These are phyloP conservation scores for Eulithis prunata DNA, from an alignment of 2,888 invertebrate species.

Conservation along the genomic window DNA sequence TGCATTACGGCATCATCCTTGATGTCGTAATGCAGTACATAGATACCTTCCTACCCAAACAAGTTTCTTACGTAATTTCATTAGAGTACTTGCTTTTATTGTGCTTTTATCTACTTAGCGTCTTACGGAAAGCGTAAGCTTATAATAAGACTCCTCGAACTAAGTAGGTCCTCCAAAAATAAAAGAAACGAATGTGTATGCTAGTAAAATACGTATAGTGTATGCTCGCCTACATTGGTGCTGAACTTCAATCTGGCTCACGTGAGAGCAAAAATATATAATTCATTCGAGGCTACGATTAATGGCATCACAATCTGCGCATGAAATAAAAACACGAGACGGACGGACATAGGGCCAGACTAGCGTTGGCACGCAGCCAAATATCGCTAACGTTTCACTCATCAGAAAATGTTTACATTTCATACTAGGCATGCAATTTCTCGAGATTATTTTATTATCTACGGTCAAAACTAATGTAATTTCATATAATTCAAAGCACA, in stretches of 20 bases:
- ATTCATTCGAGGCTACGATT: constrained; percentile 57
- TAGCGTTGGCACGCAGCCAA: constrained; percentile 68
- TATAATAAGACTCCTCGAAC: too few relatives aligned
- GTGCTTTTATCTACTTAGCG: background rate
- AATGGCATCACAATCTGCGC: constrained; percentile 66
- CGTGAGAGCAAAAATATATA: constrained; percentile 46
- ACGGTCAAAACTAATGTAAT: constrained; percentile 34
- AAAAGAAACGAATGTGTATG: constrained; percentile 22
- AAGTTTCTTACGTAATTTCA: background rate
- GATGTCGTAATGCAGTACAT: too few relatives aligned
- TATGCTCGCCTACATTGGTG: constrained; percentile 30
- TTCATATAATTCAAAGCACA: too few relatives aligned
- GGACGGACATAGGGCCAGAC: constrained; percentile 57
- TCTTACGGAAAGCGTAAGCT: too few relatives aligned
- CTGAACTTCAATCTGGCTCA: constrained; percentile 42
- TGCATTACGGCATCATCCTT: background rate
- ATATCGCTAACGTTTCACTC: constrained; percentile 68
- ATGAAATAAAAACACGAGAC: constrained; percentile 70
- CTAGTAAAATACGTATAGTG: constrained; percentile 37
- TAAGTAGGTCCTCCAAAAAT: constrained; percentile 8
- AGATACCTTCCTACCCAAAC: too few relatives aligned
- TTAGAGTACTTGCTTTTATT: background rate
- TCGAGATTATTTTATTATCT: constrained; percentile 40
- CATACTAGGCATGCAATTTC: constrained; percentile 42
- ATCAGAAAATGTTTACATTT: constrained; percentile 55